Conservation (phyloP, 2,797 vertebrate species). For the Hozukius guyotensis region DNA sequence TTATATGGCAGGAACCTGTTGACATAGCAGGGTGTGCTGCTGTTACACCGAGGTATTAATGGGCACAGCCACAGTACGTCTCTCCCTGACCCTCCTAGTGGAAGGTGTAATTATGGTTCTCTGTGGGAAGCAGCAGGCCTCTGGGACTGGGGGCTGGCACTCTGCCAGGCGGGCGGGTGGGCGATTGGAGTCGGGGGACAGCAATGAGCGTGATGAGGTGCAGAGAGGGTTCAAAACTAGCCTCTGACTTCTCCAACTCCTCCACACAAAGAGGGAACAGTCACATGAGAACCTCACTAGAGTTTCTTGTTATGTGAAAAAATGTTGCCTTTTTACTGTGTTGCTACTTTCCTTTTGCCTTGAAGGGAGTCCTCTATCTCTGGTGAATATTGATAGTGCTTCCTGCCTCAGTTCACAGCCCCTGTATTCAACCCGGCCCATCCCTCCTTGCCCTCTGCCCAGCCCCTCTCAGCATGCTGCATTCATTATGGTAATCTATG, state of each 20-base stretch:
- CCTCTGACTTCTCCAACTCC: background rate
- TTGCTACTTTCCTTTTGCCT: conserved; percentile 29
- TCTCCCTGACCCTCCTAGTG: conserved; percentile 38
- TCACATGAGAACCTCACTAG: conserved; percentile 13
- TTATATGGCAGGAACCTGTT: conserved; percentile 51
- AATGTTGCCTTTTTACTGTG: conserved; percentile 16
- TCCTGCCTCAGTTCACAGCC: conserved; percentile 65
- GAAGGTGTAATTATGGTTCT: conserved; percentile 70
- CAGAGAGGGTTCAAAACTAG: conserved; percentile 20
- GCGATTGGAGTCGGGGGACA: conserved; percentile 10
- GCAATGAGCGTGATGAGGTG: conserved; percentile 10
- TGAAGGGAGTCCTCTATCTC: conserved; percentile 48
- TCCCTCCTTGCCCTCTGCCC: conserved; percentile 34
- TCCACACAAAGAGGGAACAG: conserved; percentile 6
- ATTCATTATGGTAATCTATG: conserved; percentile 82
- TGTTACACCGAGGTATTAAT: conserved; percentile 53
- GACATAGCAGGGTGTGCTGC: conserved; percentile 67
- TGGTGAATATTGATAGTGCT: conserved; percentile 68
- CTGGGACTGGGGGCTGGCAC: conserved; percentile 38
- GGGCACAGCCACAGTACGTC: conserved; percentile 36
- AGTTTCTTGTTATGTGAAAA: conserved; percentile 20
- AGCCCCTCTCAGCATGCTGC: conserved; percentile 71
- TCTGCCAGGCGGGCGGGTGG: conserved; percentile 36
- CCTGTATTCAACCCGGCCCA: conserved; percentile 52
- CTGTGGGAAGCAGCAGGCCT: conserved; percentile 46